phyloP scores from a whole-genome alignment of 2,113 vertebrate species.

The Hippocampus guttulatus region DNA sequence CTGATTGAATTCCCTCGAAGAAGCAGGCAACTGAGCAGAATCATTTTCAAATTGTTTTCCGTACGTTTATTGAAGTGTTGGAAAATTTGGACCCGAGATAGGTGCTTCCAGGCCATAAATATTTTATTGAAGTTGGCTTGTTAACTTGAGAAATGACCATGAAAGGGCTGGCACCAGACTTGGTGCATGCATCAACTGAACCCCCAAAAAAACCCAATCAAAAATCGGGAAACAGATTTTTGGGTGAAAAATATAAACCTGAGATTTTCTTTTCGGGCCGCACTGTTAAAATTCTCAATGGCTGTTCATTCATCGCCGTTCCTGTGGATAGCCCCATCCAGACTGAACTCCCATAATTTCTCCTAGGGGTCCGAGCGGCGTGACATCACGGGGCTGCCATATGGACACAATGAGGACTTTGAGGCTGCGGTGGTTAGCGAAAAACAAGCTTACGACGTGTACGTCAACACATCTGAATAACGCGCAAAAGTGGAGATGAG shows the following conservation, averaged over 20 bases:
- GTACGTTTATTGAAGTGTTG: too few species aligned
- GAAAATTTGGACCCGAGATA: too few species aligned
- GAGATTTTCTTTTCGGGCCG: background rate
- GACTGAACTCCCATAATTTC: slow-evolving; percentile 44
- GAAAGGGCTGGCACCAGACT: too few species aligned
- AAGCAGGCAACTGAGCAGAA: too few species aligned
- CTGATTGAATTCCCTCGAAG: too few species aligned
- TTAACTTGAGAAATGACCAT: too few species aligned
- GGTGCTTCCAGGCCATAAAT: too few species aligned
- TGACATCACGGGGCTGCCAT: slow-evolving; percentile 76
- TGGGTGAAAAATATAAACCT: background rate
- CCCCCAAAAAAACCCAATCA: too few species aligned
- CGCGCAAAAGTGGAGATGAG: slow-evolving; percentile 64
- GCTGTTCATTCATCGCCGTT: background rate
- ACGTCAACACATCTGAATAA: slow-evolving; percentile 62
- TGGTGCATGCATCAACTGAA: too few species aligned
- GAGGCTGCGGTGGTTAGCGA: slow-evolving; percentile 45
- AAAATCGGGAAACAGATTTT: background rate
- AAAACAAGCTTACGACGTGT: slow-evolving; percentile 44
- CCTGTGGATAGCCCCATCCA: slow-evolving; percentile 26
- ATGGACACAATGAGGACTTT: slow-evolving; percentile 80
- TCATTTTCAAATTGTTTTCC: too few species aligned
- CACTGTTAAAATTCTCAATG: background rate
- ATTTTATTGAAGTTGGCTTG: too few species aligned
- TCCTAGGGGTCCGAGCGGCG: slow-evolving; percentile 71